phyloP scores from a whole-genome alignment of 1,140 invertebrate species.

The Elysia chlorotica region DNA sequence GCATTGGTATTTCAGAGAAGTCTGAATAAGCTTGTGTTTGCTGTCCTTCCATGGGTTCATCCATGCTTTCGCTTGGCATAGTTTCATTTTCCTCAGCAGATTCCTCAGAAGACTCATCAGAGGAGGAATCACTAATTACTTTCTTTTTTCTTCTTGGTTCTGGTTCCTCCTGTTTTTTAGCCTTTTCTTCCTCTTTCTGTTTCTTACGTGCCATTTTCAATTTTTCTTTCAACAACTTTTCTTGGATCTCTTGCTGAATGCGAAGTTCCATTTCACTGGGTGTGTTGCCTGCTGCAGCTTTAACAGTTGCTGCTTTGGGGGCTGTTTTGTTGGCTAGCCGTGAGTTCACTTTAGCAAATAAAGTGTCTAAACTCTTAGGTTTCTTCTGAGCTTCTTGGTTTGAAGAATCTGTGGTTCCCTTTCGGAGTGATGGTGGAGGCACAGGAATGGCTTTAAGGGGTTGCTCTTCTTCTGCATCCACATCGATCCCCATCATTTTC shows the following conservation, averaged over 20 bases:
- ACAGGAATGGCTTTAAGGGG: neutral
- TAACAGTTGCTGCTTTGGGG: neutral
- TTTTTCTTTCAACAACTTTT: neutral
- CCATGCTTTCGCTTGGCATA: too few relatives aligned
- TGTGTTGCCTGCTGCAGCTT: neutral
- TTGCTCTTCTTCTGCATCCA: neutral
- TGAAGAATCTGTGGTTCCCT: too few relatives aligned
- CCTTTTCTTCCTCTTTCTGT: slow-evolving; percentile 5
- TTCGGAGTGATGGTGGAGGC: neutral
- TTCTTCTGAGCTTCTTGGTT: neutral
- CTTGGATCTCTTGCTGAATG: neutral
- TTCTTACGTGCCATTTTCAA: neutral
- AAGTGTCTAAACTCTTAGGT: neutral
- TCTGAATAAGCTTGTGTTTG: too few relatives aligned
- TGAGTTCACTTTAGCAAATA: slow-evolving; percentile 1
- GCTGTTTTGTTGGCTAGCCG: neutral
- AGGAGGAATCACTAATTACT: neutral
- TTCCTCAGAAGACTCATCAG: neutral
- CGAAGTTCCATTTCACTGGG: neutral
- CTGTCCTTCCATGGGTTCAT: too few relatives aligned
- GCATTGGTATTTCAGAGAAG: too few relatives aligned
- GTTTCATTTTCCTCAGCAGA: neutral
- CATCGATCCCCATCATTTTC: slow-evolving; percentile 6
- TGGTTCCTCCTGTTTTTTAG: slow-evolving; percentile 4
- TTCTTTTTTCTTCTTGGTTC: neutral